These are phyloP conservation scores for Parauchenoglanis ngamensis DNA, from an alignment of 2,797 vertebrate genomes.

Conservation along the genomic window DNA sequence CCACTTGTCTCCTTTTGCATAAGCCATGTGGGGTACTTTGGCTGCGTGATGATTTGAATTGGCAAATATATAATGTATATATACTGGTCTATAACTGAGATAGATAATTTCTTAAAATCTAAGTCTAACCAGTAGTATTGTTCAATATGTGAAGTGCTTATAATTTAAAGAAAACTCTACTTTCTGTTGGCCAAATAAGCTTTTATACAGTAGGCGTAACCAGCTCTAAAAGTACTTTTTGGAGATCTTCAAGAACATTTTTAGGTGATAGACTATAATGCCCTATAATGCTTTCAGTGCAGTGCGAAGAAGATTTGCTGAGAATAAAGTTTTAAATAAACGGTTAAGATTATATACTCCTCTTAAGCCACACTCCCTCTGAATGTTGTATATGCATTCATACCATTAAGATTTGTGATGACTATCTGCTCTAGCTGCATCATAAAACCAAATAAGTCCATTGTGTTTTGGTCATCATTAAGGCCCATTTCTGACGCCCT, in stretches of 20 bases:
- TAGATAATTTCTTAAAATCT: too few species aligned
- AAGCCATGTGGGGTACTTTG: slow-evolving; percentile 13
- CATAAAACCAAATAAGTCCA: not conserved
- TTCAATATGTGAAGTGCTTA: not conserved
- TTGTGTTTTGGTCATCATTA: not conserved
- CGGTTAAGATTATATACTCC: too few species aligned
- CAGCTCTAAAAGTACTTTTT: not conserved
- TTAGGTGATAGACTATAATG: not conserved
- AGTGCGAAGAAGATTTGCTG: not conserved
- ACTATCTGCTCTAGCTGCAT: not conserved
- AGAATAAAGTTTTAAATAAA: not conserved
- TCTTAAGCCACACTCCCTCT: not conserved
- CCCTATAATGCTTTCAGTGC: not conserved
- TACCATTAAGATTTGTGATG: not conserved
- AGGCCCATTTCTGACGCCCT: not conserved
- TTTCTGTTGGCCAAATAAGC: not conserved
- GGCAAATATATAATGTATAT: not conserved
- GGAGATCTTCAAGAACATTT: not conserved
- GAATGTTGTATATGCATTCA: not conserved
- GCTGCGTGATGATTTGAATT: not conserved
- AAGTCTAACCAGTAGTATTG: not conserved
- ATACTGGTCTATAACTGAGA: not conserved
- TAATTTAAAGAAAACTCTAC: not conserved
- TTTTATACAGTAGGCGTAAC: not conserved
- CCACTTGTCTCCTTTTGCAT: slow-evolving; percentile 1